A percentile compares a stretch with the other conserved stretches of the same genome.
Evolutionary conservation across 1,140 invertebrate species (phyloP).

Genomic region (Sitodiplosis mosellana): DNA sequence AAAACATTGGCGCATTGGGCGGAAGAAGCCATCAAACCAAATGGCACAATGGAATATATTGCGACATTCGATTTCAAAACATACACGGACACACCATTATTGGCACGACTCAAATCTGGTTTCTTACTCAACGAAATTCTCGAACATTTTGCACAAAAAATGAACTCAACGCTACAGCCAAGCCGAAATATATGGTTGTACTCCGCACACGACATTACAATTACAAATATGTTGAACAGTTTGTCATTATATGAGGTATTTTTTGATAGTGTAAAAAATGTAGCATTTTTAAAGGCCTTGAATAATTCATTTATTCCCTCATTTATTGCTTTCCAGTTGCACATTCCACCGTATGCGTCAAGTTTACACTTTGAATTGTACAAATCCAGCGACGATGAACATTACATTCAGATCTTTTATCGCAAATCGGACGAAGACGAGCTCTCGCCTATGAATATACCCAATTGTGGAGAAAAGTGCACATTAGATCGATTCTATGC

Average conservation of each 20-base stretch:
- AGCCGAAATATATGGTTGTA: slow-evolving; percentile 49
- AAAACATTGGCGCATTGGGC: slow-evolving; percentile 49
- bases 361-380: slow-evolving; percentile 51
- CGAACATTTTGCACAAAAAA: slow-evolving; percentile 32
- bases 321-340: slow-evolving; percentile 11
- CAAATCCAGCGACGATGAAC: slow-evolving; percentile 17
- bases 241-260: slow-evolving; percentile 47
- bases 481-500: no score
- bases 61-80: slow-evolving; percentile 31
- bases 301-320: not conserved
- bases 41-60: slow-evolving; percentile 21
- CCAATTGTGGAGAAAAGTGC: no score
- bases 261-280: not conserved
- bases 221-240: slow-evolving; percentile 54
- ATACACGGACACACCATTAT: slow-evolving; percentile 27
- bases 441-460: no score
- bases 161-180: slow-evolving; percentile 20
- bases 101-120: slow-evolving; percentile 37
- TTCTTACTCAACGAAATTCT: slow-evolving; percentile 45
- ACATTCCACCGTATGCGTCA: slow-evolving; percentile 52
- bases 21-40: slow-evolving; percentile 27
- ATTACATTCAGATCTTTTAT: slow-evolving; percentile 34
- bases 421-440: slow-evolving; percentile 31
- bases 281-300: not conserved
- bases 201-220: slow-evolving; percentile 66